Conservation (phyloP, 2,888 invertebrate species). For the Pardosa pseudoannulata region DNA sequence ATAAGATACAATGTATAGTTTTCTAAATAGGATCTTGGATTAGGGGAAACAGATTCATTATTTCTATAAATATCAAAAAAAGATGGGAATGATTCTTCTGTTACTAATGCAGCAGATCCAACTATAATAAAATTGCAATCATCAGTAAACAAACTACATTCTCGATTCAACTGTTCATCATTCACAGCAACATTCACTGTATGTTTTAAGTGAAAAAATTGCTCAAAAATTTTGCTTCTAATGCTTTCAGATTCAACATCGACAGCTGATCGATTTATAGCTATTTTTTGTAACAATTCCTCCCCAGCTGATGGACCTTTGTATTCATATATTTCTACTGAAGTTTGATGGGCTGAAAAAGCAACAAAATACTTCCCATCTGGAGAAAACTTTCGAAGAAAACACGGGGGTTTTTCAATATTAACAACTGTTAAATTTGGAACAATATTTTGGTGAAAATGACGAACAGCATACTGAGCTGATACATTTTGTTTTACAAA, state of each 20-base stretch:
- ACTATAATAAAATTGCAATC: slow-evolving; percentile 92
- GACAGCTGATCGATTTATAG: slow-evolving; percentile 75
- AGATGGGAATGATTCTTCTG: slow-evolving; percentile 89
- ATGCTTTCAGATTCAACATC: slow-evolving; percentile 81
- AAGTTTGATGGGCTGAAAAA: slow-evolving; percentile 92
- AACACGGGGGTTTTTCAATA: slow-evolving; percentile 95
- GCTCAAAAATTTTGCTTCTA: slow-evolving; percentile 87
- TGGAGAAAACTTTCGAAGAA: slow-evolving; percentile 94
- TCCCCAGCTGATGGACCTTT: slow-evolving; percentile 87
- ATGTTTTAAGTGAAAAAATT: slow-evolving; percentile 89
- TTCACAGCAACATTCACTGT: slow-evolving; percentile 84
- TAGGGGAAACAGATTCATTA: slow-evolving; percentile 94
- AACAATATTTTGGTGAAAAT: slow-evolving; percentile 93
- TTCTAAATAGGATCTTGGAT: slow-evolving; percentile 89
- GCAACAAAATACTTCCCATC: slow-evolving; percentile 92
- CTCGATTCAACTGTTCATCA: slow-evolving; percentile 91
- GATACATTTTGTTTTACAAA: slow-evolving; percentile 73
- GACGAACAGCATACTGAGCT: slow-evolving; percentile 86
- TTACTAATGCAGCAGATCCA: slow-evolving; percentile 90
- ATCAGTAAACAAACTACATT: slow-evolving; percentile 95
- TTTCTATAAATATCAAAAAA: slow-evolving; percentile 90
- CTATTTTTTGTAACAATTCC: slow-evolving; percentile 81
- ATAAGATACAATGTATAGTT: slow-evolving; percentile 93
- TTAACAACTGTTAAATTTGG: slow-evolving; percentile 94
- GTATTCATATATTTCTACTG: slow-evolving; percentile 92